Conservation (phyloP, 2,113 vertebrate species). For the Hydropotes inermis region DNA sequence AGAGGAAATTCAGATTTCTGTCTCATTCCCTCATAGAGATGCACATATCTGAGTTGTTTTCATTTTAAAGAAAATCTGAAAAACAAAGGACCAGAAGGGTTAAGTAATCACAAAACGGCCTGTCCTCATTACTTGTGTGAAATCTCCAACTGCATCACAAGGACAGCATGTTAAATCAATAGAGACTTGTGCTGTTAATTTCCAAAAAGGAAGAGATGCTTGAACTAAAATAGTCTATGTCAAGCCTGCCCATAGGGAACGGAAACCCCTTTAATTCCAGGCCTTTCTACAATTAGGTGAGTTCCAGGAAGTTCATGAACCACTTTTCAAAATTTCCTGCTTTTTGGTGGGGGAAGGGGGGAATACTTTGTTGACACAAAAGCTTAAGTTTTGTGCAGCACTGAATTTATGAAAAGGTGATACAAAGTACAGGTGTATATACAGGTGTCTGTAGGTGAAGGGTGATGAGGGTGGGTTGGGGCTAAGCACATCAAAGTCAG, state of each 20-base stretch:
- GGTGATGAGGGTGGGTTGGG: no score
- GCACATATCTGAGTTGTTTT: background rate
- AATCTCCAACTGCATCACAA: conserved; percentile 11
- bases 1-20: background rate
- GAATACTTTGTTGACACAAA: background rate
- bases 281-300: conserved; percentile 65
- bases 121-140: conserved; percentile 60
- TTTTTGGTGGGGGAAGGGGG: background rate
- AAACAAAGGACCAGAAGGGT: conserved; percentile 24
- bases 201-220: conserved; percentile 69
- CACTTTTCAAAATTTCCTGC: conserved; percentile 54
- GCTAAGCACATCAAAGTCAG: background rate
- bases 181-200: conserved; percentile 71
- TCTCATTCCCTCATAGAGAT: background rate
- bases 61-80: background rate
- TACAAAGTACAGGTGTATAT: background rate
- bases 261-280: conserved; percentile 47
- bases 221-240: conserved; percentile 72
- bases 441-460: background rate
- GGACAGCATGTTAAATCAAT: conserved; percentile 69
- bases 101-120: background rate
- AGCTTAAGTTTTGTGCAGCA: background rate
- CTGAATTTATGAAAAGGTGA: background rate
- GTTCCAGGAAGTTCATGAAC: conserved; percentile 62
- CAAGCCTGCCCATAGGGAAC: conserved; percentile 66